Percentiles rank a stretch among this genome's conserved stretches.
These are phyloP conservation scores for Cheilosia impressa DNA, from an alignment of 2,888 invertebrate species.

Conservation along the genomic window DNA sequence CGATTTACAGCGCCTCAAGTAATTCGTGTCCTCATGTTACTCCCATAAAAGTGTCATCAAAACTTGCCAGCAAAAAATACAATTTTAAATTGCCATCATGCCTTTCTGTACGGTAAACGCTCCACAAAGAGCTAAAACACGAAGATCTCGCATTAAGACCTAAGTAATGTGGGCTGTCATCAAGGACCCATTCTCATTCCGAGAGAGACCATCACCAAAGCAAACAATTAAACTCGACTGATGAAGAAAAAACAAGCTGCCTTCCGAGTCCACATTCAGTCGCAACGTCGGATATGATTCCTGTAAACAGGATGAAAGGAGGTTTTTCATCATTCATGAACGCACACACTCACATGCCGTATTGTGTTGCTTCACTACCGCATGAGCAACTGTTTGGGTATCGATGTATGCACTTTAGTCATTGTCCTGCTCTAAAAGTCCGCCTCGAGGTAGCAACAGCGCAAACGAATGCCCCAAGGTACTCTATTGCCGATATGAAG, in stretches of 20 bases:
- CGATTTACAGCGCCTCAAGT: constrained; percentile 36
- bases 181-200: constrained; percentile 19
- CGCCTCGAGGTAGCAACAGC: constrained; percentile 24
- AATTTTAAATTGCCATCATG: constrained; percentile 1
- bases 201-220: constrained; percentile 11
- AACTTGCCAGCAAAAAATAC: constrained; percentile 33
- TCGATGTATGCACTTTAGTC: constrained; percentile 22
- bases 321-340: background rate
- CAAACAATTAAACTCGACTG: constrained; percentile 63
- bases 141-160: constrained; percentile 41
- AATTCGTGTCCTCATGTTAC: constrained; percentile 33
- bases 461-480: constrained; percentile 42
- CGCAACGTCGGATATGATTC: constrained; percentile 47
- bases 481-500: background rate
- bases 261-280: constrained; percentile 27
- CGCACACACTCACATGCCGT: background rate
- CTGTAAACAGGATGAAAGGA: constrained; percentile 51
- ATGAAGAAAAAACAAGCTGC: constrained; percentile 22
- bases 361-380: background rate
- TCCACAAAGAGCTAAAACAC: constrained; percentile 35
- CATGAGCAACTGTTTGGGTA: constrained; percentile 11
- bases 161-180: constrained; percentile 53
- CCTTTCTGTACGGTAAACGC: constrained; percentile 14
- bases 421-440: constrained; percentile 37
- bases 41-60: constrained; percentile 63